These are phyloP conservation scores for Threskiornis aethiopicus DNA, from an alignment of 2,797 vertebrate genomes.

Conservation along the genomic window DNA sequence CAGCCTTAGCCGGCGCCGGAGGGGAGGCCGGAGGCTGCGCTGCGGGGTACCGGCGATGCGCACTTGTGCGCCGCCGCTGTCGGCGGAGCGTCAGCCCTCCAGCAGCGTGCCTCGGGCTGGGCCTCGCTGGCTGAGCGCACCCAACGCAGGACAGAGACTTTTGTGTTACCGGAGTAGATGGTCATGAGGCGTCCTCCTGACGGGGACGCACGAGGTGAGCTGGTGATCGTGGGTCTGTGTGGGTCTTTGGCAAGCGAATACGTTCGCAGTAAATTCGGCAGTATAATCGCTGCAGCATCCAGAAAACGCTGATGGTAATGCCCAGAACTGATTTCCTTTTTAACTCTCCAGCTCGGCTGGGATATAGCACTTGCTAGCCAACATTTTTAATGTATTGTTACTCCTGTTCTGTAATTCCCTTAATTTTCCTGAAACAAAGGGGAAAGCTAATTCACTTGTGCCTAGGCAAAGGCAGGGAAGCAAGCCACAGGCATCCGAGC, in stretches of 20 bases:
- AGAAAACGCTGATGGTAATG: neutral
- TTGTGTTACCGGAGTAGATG: neutral
- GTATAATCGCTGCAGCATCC: neutral
- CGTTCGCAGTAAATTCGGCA: neutral
- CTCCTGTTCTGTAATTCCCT: neutral
- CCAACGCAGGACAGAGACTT: neutral
- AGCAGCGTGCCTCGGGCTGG: neutral
- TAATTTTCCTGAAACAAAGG: neutral
- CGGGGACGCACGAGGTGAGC: neutral
- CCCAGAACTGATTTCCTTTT: neutral
- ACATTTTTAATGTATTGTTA: neutral
- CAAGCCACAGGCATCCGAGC: fast-evolving
- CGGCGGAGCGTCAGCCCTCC: fast-evolving
- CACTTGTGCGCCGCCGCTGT: fast-evolving
- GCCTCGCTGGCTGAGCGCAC: neutral
- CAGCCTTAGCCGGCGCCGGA: fast-evolving
- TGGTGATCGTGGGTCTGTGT: neutral
- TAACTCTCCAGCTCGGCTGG: neutral
- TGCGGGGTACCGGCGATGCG: fast-evolving
- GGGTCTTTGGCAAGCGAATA: neutral
- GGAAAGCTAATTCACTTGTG: neutral
- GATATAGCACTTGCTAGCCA: neutral
- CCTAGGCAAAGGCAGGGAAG: neutral
- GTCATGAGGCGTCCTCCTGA: neutral
- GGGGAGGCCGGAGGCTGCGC: neutral